phyloP scores from a whole-genome alignment of 2,113 vertebrate species.

The Forbesichthys papilliferus region DNA sequence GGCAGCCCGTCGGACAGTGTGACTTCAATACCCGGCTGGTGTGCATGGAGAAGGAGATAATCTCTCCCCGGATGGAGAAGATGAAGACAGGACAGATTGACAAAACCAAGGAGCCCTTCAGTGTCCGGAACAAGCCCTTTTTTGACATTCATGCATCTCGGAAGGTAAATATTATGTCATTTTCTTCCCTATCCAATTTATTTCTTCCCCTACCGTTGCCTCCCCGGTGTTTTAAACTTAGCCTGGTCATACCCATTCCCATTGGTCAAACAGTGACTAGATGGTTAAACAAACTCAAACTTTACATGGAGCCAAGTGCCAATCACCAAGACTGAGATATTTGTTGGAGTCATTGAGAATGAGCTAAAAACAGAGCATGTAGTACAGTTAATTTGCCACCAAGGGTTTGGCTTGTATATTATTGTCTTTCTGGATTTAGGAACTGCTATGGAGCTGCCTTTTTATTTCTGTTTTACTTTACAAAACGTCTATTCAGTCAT shows the following conservation, averaged over 20 bases:
- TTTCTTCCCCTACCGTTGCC: neutral
- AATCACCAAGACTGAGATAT: neutral
- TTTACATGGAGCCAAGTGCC: neutral
- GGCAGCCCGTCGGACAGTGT: slow-evolving; percentile 94
- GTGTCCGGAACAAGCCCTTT: slow-evolving; percentile 94
- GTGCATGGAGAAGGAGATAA: slow-evolving; percentile 98
- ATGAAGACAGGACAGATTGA: slow-evolving; percentile 95
- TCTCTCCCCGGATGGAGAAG: slow-evolving; percentile 92
- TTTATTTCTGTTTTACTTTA: no score
- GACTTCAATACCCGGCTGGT: slow-evolving; percentile 91
- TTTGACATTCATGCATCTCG: slow-evolving; percentile 90
- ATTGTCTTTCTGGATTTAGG: no score
- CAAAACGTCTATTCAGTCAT: no score
- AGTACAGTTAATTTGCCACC: no score
- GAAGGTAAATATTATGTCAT: slow-evolving; percentile 81
- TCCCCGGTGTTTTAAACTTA: neutral
- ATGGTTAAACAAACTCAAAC: neutral
- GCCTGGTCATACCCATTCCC: neutral
- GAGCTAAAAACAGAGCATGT: no score
- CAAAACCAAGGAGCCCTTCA: slow-evolving; percentile 94
- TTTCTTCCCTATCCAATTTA: neutral
- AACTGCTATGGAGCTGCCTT: no score
- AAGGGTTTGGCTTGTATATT: no score
- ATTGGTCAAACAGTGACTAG: slow-evolving; percentile 1
- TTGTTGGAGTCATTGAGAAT: no score